Percentiles rank a stretch among this genome's conserved stretches.
Evolutionary conservation across 1,140 invertebrate genomes (phyloP).

Genomic region (Oreohelix idahoensis): DNA sequence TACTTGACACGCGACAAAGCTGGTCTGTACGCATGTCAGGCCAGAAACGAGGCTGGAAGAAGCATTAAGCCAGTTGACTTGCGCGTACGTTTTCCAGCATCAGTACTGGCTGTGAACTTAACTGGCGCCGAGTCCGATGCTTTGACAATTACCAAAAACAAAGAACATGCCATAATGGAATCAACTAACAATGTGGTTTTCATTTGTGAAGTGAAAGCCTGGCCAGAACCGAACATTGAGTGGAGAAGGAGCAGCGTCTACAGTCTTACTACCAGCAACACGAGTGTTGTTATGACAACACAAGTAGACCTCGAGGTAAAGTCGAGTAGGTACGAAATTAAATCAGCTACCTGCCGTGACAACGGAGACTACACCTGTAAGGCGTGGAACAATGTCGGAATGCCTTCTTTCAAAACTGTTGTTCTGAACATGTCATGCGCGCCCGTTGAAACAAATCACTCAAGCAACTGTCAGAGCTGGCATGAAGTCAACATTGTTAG

Average conservation of each 20-base stretch:
- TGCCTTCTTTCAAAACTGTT: neutral
- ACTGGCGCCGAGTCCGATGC: neutral
- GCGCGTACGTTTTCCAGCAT: neutral
- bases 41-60: conserved; percentile 23
- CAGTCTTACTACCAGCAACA: neutral
- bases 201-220: conserved; percentile 13
- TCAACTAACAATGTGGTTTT: neutral
- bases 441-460: conserved; percentile 15
- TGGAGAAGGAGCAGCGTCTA: neutral
- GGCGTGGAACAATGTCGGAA: neutral
- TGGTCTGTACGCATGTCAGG: conserved; percentile 35
- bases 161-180: neutral
- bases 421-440: neutral
- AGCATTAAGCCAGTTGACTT: conserved; percentile 36
- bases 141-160: neutral
- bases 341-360: neutral
- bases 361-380: conserved; percentile 23
- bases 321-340: neutral
- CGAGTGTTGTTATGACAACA: neutral
- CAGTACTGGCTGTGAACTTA: neutral
- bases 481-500: neutral
- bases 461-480: neutral
- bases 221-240: conserved; percentile 18
- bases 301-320: neutral
- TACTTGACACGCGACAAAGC: neutral